These are phyloP conservation scores for Mionectes olivaceus DNA, from an alignment of 2,797 vertebrate species.

Conservation along the genomic window DNA sequence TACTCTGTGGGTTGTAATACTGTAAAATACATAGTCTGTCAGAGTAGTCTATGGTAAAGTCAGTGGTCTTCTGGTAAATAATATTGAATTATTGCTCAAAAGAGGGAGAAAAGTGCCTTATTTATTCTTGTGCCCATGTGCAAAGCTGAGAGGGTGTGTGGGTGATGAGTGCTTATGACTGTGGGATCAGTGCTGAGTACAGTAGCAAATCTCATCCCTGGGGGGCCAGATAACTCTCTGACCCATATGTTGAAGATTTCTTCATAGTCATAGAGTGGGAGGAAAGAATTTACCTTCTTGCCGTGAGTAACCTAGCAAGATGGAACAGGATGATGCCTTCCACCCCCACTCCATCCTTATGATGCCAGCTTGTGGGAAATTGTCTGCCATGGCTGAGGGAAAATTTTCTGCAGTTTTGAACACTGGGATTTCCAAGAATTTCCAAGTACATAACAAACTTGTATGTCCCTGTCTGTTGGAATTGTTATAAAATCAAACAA, in stretches of 20 bases:
- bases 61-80: not conserved
- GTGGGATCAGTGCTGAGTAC: not conserved
- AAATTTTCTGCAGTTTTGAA: not conserved
- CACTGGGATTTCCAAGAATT: not conserved
- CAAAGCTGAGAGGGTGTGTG: not conserved
- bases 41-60: not conserved
- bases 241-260: not conserved
- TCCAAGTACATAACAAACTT: not conserved
- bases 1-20: not conserved
- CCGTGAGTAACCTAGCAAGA: not conserved
- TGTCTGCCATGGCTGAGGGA: not conserved
- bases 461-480: not conserved
- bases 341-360: not conserved
- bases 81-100: not conserved
- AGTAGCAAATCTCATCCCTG: not conserved
- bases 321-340: conserved; percentile 3
- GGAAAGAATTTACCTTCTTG: conserved; percentile 4
- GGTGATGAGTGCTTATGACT: not conserved
- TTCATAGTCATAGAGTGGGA: conserved; percentile 6
- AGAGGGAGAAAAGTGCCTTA: not conserved
- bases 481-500: not conserved
- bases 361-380: not conserved
- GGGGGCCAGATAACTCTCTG: not conserved
- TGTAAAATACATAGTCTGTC: not conserved
- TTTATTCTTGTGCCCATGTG: not conserved